Evolutionary conservation across 2,888 invertebrate genomes (phyloP).

Genomic region (Zelleria hepariella): DNA sequence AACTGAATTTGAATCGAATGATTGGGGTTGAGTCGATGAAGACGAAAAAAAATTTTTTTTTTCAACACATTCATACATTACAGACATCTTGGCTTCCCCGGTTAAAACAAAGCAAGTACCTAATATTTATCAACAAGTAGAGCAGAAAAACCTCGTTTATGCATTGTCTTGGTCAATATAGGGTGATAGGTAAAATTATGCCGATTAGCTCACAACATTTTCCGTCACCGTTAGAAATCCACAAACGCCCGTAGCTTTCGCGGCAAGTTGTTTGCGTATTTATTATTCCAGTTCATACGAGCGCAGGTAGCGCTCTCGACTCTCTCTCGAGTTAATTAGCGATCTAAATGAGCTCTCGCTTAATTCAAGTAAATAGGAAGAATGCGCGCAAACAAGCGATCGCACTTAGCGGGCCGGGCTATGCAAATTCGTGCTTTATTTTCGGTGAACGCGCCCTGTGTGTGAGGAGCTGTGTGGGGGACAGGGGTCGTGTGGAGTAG

Average conservation of each 20-base stretch:
- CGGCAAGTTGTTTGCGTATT: background rate
- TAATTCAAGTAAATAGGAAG: constrained; percentile 34
- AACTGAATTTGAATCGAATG: too few species aligned
- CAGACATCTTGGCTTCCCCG: too few species aligned
- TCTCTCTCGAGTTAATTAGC: background rate
- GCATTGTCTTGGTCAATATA: too few species aligned
- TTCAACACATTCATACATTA: too few species aligned
- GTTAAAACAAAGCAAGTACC: too few species aligned
- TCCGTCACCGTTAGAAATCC: too few species aligned
- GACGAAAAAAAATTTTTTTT: too few species aligned
- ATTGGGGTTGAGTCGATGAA: too few species aligned
- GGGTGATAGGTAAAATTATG: too few species aligned
- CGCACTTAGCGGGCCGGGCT: constrained; percentile 66
- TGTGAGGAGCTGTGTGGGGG: constrained; percentile 21
- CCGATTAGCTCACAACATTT: too few species aligned
- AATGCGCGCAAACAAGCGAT: constrained; percentile 65
- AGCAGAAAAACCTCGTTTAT: too few species aligned
- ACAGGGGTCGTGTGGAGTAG: constrained; percentile 24
- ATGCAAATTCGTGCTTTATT: constrained; percentile 65
- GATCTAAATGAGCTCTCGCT: constrained; percentile 6
- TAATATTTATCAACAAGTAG: too few species aligned
- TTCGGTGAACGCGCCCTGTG: constrained; percentile 49
- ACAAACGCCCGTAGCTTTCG: background rate
- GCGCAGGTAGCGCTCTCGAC: background rate
- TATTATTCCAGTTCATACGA: background rate